phyloP scores from a whole-genome alignment of 2,888 invertebrate genomes.

The Drosophila maculinotata region DNA sequence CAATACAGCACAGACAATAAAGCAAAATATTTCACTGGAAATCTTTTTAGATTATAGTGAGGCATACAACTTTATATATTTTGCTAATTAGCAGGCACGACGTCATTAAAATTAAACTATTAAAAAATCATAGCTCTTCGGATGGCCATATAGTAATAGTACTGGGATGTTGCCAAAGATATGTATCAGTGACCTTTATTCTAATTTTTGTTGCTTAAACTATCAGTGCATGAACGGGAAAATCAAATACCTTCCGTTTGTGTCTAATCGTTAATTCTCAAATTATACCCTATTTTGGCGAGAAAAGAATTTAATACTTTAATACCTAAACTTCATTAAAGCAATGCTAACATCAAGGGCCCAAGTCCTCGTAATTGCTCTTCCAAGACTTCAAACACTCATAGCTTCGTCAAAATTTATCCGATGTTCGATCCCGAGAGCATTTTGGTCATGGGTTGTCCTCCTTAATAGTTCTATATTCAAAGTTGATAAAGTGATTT shows the following conservation, averaged over 20 bases:
- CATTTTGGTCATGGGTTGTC: no score
- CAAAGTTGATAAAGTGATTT: no score
- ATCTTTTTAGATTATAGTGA: constrained; percentile 3
- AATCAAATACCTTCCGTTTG: background rate
- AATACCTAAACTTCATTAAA: no score
- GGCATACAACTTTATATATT: constrained; percentile 6
- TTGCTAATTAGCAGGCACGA: background rate
- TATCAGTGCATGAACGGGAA: background rate
- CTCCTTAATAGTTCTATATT: no score
- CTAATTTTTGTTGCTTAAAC: background rate
- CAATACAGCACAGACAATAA: background rate
- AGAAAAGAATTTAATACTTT: no score
- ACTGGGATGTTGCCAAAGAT: background rate
- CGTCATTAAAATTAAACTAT: constrained; percentile 6
- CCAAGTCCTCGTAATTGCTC: no score
- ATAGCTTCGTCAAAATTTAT: no score
- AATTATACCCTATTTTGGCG: no score
- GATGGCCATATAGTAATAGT: background rate
- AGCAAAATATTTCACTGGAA: constrained; percentile 22
- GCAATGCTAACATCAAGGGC: no score
- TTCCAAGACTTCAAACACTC: no score
- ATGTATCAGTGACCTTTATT: background rate
- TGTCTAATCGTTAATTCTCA: no score
- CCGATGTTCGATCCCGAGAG: no score
- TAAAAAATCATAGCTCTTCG: constrained; percentile 11